Conservation (phyloP, 2,888 invertebrate species). For the Baronia brevicornis region DNA sequence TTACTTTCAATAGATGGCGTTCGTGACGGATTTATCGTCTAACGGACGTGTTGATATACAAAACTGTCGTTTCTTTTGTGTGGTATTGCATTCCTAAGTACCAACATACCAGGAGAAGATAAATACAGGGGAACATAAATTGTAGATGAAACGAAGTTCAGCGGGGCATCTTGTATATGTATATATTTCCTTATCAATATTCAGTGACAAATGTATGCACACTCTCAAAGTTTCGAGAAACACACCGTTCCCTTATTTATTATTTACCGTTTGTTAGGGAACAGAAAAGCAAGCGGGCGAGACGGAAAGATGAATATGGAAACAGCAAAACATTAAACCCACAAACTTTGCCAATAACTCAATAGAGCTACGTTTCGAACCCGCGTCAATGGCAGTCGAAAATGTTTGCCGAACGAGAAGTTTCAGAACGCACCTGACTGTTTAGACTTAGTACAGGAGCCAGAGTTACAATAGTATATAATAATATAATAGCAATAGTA, state of each 20-base stretch:
- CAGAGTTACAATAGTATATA: constrained; percentile 10
- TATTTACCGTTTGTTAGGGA: constrained; percentile 1
- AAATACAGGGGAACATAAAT: no score
- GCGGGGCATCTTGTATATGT: no score
- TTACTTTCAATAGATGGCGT: no score
- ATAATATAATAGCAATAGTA: constrained; percentile 6
- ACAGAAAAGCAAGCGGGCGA: constrained; percentile 17
- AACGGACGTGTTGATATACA: no score
- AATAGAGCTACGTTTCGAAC: constrained; percentile 19
- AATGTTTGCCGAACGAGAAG: constrained; percentile 18
- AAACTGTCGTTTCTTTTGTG: no score
- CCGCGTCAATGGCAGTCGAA: constrained; percentile 29
- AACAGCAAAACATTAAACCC: constrained; percentile 17
- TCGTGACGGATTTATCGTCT: no score
- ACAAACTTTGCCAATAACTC: constrained; percentile 39
- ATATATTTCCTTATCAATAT: no score
- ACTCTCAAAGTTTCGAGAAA: no score
- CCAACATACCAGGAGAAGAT: no score
- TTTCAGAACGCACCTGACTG: constrained; percentile 28
- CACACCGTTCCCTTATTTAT: background rate
- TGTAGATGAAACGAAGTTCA: no score
- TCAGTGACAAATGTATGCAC: no score
- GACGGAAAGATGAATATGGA: constrained; percentile 13
- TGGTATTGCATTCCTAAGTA: no score
- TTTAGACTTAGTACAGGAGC: constrained; percentile 14